Evolutionary conservation across 2,797 vertebrate species (phyloP), one percentile per base, ranked within the genome.

Genomic region (Acomys russatus): DNA sequence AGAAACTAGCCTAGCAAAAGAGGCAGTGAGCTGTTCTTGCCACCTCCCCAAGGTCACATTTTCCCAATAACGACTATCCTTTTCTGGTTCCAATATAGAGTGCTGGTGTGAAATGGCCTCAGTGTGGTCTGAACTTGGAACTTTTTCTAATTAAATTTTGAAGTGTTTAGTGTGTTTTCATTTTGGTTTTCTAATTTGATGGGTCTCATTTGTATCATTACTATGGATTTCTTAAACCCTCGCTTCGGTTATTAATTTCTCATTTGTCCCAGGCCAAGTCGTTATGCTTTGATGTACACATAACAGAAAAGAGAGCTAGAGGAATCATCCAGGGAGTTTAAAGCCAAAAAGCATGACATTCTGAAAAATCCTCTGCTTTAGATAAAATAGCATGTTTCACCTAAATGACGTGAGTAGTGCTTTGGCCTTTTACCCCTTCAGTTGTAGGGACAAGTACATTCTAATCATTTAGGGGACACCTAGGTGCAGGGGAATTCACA

Each of bases 71-170:
- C 1, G 44, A 94, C 79, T 83, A 25, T 89, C 78, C 77, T 93
- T 73, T 77, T 84, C 71, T 76, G 38, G 20, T 84, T 92, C 86
- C 85, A 94, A 22, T 96, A 66, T 83, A 85, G 76, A 96, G 66
- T 33, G 79, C 91, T 94, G 20, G 49, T 76, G 91, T 83, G 79
- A 97, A 97, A 97, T 96, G 87, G 94, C 86, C 95, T 95, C 96
- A 76, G 89, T 96, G 96, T 94, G 96, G 77, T 94, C 96, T 97
- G 97, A 97, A 98, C 95, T 97, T 97, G 84, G 92, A 97, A 97
- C 95, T 96, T 97, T 97, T 96, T 97, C 96, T 97, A 97, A 97
- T 97, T 98, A 97, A 98, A 98, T 97, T 97, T 94, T 95, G 91
- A 97, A 96, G 91, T 86, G 86, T 97, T 97, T 96, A 96, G 95